Base-by-base conservation (phyloP, 2,797 vertebrate species). In the Galaxias olidus region DNA sequence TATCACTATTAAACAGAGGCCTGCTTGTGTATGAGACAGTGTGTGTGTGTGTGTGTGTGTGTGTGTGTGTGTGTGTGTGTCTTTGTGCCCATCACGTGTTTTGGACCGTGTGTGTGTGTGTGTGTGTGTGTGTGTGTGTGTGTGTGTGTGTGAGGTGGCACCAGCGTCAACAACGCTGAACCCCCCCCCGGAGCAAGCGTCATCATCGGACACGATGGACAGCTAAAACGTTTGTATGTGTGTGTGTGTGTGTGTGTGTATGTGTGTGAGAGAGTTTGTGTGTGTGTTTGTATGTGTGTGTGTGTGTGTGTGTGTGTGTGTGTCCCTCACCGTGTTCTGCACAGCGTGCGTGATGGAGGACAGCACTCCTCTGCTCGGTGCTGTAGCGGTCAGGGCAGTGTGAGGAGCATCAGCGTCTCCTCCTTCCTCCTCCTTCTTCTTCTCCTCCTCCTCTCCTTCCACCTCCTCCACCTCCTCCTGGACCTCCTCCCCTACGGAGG, bases 301-400 rank as follows among this genome's bases (percentile, higher is more conserved):
- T 65, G 64, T 51, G 61, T 59, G 17, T 55, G 51, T 47, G 13
- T 59, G 15, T 44, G 56, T 62, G 61, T 54, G 66, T 53, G 47
- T 61, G 47, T 49, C 4, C 89, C 96, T 93, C 83, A 98, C 97
- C 1, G 97, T 98, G 88, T 92, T 96, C 75, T 98, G 97, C 57
- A 99, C 93, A 15, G 87, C 96, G 0, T 90, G 94, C 78, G 92
- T 94, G 86, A 99, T 93, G 53, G 94, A 90, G 20, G 96, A 98
- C 77, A 99, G 84, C 73, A 99, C 70, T 7, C 97, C 94, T 77
- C 92, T 93, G 47, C 84, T 77, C 4, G 86, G 41, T 40, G 92
- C 87, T 49, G 88, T 83, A 4, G 89, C 68, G 4, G 79, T 74
- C 11, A 83, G 65, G 53, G 87, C 78, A 8, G 85, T 66, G 11